phyloP scores from a whole-genome alignment of 2,113 vertebrate genomes.

The Sorex fumeus region DNA sequence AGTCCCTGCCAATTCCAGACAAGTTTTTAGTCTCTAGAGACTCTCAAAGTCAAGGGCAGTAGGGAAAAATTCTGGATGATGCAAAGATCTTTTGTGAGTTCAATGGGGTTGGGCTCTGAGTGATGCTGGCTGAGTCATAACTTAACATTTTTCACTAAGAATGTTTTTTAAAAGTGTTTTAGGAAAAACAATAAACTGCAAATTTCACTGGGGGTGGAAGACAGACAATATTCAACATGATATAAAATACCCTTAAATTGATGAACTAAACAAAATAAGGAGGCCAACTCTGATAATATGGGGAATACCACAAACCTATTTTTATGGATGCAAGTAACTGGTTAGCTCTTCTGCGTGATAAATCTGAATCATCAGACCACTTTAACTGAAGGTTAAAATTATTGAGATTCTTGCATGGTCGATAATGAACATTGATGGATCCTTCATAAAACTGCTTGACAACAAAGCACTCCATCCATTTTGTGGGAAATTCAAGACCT shows the following conservation, averaged over 20 bases:
- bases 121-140: background rate
- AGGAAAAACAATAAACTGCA: background rate
- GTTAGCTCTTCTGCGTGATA: background rate
- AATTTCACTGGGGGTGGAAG: background rate
- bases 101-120: slow-evolving; percentile 41
- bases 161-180: background rate
- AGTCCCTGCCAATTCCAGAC: background rate
- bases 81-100: slow-evolving; percentile 70
- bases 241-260: background rate
- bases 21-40: slow-evolving; percentile 43
- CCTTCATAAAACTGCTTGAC: slow-evolving; percentile 11
- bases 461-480: slow-evolving; percentile 3
- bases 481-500: slow-evolving; percentile 45
- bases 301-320: background rate
- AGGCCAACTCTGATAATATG: background rate
- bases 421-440: background rate
- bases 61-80: slow-evolving; percentile 71
- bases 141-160: slow-evolving; percentile 39
- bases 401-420: background rate
- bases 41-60: slow-evolving; percentile 56
- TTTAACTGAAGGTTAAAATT: slow-evolving; percentile 60
- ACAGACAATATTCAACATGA: background rate
- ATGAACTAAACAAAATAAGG: too few species aligned
- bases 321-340: slow-evolving; percentile 5
- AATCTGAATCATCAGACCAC: background rate